Percentiles rank a stretch among this genome's conserved stretches.
Conservation (phyloP, 2,113 vertebrate species). For the Porphyrio hochstetteri region DNA sequence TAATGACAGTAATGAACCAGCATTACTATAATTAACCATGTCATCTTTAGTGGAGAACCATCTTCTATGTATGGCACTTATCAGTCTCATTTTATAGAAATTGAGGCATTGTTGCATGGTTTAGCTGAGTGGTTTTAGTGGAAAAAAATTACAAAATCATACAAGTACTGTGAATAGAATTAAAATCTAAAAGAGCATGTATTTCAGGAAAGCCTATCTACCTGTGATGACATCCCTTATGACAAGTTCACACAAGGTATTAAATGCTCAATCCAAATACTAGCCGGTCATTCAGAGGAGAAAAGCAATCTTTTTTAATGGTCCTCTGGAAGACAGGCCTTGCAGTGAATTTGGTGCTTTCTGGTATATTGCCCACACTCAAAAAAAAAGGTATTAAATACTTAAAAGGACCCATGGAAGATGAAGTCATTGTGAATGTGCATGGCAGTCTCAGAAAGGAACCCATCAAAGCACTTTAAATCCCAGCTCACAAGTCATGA, state of each 20-base stretch:
- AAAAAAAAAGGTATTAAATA: neutral
- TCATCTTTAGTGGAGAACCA: neutral
- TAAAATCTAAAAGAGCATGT: neutral
- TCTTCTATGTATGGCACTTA: neutral
- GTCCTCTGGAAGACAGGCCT: neutral
- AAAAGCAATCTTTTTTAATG: neutral
- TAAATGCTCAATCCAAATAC: neutral
- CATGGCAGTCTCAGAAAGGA: neutral
- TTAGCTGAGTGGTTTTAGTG: neutral
- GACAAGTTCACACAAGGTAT: neutral
- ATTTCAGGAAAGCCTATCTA: neutral
- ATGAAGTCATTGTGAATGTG: neutral
- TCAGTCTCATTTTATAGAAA: neutral
- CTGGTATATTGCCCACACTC: neutral
- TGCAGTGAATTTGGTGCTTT: neutral
- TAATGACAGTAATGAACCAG: neutral
- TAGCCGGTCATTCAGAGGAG: neutral
- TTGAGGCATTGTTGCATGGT: neutral
- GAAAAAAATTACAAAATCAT: neutral
- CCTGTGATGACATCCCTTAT: neutral
- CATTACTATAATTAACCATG: neutral
- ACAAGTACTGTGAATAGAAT: neutral
- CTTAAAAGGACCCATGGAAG: neutral
- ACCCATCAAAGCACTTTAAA: neutral
- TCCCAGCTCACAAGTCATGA: neutral